A percentile compares a stretch with the other conserved stretches of the same genome.
These are phyloP conservation scores for Drosophila kuntzei DNA, from an alignment of 2,888 invertebrate genomes.

Conservation along the genomic window DNA sequence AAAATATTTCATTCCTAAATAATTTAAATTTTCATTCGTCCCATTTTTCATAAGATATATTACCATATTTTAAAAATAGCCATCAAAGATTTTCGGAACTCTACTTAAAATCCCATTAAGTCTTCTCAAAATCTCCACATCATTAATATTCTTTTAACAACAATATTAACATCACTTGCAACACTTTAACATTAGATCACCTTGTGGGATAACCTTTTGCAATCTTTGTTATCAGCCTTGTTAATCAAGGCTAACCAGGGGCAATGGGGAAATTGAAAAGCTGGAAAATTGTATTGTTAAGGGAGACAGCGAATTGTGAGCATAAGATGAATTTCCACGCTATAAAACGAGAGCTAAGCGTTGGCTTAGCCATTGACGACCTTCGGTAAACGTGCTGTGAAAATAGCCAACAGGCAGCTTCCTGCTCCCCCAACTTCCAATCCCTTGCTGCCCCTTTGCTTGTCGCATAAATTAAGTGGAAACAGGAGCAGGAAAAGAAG, in stretches of 20 bases:
- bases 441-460: conserved; percentile 11
- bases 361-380: conserved; percentile 55
- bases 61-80: no score
- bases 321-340: conserved; percentile 56
- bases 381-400: conserved; percentile 69
- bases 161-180: not conserved
- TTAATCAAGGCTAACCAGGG: conserved; percentile 20
- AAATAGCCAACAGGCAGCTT: conserved; percentile 55
- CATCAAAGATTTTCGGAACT: not conserved
- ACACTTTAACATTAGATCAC: not conserved
- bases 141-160: not conserved
- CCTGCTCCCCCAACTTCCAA: not conserved
- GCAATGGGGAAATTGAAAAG: conserved; percentile 26
- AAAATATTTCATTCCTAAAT: no score
- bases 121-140: not conserved
- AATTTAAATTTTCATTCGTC: no score
- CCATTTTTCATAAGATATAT: no score
- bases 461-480: conserved; percentile 70
- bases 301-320: conserved; percentile 14
- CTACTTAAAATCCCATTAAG: not conserved
- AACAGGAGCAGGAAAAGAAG: conserved; percentile 28
- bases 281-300: conserved; percentile 16
- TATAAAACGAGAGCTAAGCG: conserved; percentile 57
- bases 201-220: conserved; percentile 1
- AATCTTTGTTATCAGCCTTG: conserved; percentile 28